Evolutionary conservation across 2,797 vertebrate genomes (phyloP).

Genomic region (Anabacerthia variegaticeps): DNA sequence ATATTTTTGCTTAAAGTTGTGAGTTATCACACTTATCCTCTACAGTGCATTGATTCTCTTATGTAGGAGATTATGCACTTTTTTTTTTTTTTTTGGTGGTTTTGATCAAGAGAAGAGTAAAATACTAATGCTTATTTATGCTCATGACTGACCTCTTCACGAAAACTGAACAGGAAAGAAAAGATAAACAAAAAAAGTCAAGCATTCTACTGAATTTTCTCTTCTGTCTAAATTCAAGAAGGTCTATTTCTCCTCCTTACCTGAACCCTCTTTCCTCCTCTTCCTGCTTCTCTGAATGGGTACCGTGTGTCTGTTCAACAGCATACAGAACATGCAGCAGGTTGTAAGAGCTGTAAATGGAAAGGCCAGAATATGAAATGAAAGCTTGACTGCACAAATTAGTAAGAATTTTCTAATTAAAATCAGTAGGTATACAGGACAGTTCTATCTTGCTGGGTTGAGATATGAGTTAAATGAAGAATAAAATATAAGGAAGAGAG

Average conservation of each 20-base stretch:
- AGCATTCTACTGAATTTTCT: not conserved
- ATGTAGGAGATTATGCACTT: not conserved
- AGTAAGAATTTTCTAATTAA: not conserved
- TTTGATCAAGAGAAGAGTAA: not conserved
- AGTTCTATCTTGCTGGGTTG: not conserved
- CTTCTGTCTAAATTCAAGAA: not conserved
- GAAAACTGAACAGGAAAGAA: not conserved
- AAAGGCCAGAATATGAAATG: not conserved
- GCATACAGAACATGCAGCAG: rapidly evolving
- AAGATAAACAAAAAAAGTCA: not conserved
- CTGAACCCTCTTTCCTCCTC: not conserved
- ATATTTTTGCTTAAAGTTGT: not conserved
- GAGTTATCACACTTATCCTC: not conserved
- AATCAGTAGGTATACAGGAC: not conserved
- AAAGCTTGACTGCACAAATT: not conserved
- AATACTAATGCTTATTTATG: not conserved
- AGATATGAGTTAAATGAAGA: not conserved
- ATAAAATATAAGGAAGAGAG: not conserved
- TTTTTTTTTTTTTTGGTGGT: not conserved
- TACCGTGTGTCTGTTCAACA: not conserved
- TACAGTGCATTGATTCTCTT: not conserved
- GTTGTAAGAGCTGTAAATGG: not conserved
- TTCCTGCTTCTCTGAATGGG: not conserved
- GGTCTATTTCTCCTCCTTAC: rapidly evolving
- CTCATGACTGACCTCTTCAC: not conserved